phyloP scores from a whole-genome alignment of 2,888 invertebrate genomes.

The Pseudoips prasinana region DNA sequence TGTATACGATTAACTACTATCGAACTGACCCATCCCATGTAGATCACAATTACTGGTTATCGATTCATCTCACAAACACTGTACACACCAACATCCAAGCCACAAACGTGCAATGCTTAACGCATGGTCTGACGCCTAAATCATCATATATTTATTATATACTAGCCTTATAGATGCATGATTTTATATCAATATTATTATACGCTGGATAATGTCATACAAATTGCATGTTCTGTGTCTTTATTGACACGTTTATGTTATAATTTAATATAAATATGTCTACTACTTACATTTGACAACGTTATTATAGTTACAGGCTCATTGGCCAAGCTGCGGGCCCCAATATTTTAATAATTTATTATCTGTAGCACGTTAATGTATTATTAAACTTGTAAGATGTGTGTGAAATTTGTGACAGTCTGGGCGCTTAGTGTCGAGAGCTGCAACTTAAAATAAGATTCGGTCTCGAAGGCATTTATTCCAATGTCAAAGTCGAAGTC shows the following conservation, averaged over 20 bases:
- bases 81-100: slow-evolving; percentile 26
- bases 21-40: slow-evolving; percentile 2
- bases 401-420: no score
- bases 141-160: slow-evolving; percentile 48
- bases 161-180: slow-evolving; percentile 53
- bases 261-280: slow-evolving; percentile 9
- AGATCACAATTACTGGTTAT: not conserved
- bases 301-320: slow-evolving; percentile 10
- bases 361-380: no score
- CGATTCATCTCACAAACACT: slow-evolving; percentile 10
- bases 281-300: slow-evolving; percentile 27
- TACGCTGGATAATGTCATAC: slow-evolving; percentile 23
- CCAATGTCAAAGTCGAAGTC: no score
- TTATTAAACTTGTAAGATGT: no score
- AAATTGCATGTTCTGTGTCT: slow-evolving; percentile 66
- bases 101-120: slow-evolving; percentile 70
- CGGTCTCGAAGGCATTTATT: no score
- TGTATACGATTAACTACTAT: no score
- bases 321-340: no score
- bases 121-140: slow-evolving; percentile 49
- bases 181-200: slow-evolving; percentile 34
- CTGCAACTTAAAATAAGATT: no score
- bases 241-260: slow-evolving; percentile 20
- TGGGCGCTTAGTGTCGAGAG: no score
- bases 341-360: no score